phyloP scores from a whole-genome alignment of 2,888 invertebrate genomes.

The Magallana nippona region DNA sequence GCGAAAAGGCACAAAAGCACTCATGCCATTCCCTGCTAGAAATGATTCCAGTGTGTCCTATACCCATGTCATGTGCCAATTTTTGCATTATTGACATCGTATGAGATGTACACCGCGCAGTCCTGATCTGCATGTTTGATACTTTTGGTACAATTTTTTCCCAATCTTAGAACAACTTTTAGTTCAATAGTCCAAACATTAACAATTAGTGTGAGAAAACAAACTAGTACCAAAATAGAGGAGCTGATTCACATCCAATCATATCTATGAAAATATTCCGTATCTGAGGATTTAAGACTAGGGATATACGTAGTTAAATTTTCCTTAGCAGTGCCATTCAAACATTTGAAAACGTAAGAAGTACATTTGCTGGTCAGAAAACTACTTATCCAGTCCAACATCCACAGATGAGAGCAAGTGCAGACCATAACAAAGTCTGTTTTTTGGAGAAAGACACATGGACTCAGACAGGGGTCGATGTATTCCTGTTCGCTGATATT shows the following conservation, averaged over 20 bases:
- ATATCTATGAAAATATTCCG: no score
- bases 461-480: neutral
- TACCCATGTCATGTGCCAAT: neutral
- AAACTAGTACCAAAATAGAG: neutral
- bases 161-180: neutral
- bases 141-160: neutral
- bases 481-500: neutral
- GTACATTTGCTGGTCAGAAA: neutral
- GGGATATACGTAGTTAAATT: neutral
- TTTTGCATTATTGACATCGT: neutral
- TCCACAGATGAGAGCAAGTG: conserved; percentile 20
- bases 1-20: neutral
- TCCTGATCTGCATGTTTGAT: neutral
- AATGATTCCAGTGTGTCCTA: neutral
- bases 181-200: neutral
- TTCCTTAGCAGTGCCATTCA: neutral
- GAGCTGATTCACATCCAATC: no score
- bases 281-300: no score
- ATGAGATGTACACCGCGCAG: conserved; percentile 2
- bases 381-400: conserved; percentile 9
- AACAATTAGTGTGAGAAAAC: neutral
- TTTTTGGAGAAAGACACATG: conserved; percentile 18
- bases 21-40: neutral
- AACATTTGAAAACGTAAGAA: neutral
- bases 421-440: neutral